Evolutionary conservation across 2,113 vertebrate species (phyloP), one percentile per base, ranked within the genome.

Genomic region (Rafetus swinhoei): DNA sequence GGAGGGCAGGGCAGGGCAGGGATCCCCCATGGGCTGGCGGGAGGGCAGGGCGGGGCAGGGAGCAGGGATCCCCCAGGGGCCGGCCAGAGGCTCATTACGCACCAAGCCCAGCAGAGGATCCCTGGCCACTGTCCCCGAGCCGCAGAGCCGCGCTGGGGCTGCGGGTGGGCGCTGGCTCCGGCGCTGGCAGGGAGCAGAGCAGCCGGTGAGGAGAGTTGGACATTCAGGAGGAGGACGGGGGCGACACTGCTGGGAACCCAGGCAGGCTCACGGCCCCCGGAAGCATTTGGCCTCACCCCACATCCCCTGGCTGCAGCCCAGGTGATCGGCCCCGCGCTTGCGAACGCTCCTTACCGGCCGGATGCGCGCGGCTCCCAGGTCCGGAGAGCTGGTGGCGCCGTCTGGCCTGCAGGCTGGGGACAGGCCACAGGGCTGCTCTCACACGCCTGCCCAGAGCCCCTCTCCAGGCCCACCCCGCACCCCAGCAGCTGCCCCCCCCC

Each of bases 281-380:
- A 54, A 81, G 54, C 4, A 19, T 39, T 24, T 74, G 35, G 24
- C 22, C 21, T 76, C 72, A 45, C 39, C 39, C 39, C 39, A 45
- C 39, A 45, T 45, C 39, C n/a, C n/a, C n/a, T n/a, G n/a, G n/a
- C n/a, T n/a, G n/a, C n/a, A n/a, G n/a, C n/a, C n/a, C n/a, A n/a
- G n/a, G n/a, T n/a, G n/a, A n/a, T n/a, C n/a, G 39, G 53, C 35
- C 72, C 35, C 24, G 19, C 21, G 18, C n/a, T 32, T 77, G 35
- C 22, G 14, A 6, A 50, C 1, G 6, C 21, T 59, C 21, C 98
- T 85, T 97, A 99, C 99, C 22, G 99, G 99, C 88, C 97, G 98
- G 11, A 98, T 97, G 85, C 97, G 98, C 4, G 97, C 89, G 12
- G 85, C 90, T 84, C 96, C 96, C 85, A 97, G 79, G 88, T 98